Conservation (phyloP, 2,797 vertebrate species). For the Takifugu rubripes region DNA sequence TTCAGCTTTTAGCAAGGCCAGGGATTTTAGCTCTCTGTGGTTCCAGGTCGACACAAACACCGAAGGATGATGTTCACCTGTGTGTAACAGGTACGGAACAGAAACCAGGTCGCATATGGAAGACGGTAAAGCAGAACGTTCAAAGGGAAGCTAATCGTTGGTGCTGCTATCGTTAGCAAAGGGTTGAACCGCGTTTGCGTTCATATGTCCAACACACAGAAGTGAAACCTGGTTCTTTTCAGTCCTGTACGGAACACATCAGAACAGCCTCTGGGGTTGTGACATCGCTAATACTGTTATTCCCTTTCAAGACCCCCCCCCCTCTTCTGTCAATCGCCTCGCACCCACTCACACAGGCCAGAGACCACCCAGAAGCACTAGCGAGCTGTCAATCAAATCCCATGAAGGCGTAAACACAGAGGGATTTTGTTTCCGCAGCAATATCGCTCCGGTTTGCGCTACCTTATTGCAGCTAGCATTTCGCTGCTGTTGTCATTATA, state of each 20-base stretch:
- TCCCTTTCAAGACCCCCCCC: slow-evolving; percentile 45
- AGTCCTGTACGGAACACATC: slow-evolving; percentile 6
- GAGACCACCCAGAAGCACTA: slow-evolving; percentile 70
- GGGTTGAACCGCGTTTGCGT: too few relatives aligned
- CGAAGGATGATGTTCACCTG: too few relatives aligned
- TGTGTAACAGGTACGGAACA: too few relatives aligned
- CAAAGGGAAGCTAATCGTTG: too few relatives aligned
- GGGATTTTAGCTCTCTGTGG: slow-evolving; percentile 25
- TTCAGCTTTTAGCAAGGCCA: slow-evolving; percentile 30
- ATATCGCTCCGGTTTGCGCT: too few relatives aligned
- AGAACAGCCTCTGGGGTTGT: slow-evolving; percentile 36
- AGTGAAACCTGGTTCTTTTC: too few relatives aligned
- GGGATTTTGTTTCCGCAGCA: slow-evolving; percentile 4
- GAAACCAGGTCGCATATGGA: too few relatives aligned
- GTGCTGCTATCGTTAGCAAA: background rate
- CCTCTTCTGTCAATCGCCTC: slow-evolving; percentile 4
- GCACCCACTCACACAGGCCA: slow-evolving; percentile 6
- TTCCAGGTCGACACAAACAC: background rate
- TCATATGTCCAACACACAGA: too few relatives aligned
- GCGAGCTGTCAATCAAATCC: slow-evolving; percentile 67
- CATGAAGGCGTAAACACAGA: slow-evolving; percentile 37
- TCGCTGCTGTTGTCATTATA: too few relatives aligned
- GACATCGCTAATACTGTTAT: slow-evolving; percentile 34
- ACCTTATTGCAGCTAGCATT: too few relatives aligned
- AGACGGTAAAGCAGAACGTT: too few relatives aligned